phyloP scores from a whole-genome alignment of 2,888 invertebrate species.

The Hetaerina titia region DNA sequence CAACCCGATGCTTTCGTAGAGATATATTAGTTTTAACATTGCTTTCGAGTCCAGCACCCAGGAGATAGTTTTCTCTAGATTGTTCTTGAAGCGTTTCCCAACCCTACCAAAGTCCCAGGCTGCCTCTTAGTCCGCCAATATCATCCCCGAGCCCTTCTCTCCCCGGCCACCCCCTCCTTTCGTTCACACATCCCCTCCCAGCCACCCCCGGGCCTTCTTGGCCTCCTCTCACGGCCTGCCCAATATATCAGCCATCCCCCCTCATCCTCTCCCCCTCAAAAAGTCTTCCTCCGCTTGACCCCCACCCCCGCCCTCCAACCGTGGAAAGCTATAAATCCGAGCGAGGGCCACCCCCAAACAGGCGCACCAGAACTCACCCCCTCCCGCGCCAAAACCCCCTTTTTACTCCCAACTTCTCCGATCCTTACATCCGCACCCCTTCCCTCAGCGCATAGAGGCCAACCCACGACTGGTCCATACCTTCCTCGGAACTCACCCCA shows the following conservation, averaged over 20 bases:
- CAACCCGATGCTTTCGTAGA: not conserved
- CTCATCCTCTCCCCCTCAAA: too few species aligned
- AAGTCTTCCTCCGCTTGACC: not conserved
- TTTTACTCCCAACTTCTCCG: not conserved
- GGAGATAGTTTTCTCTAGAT: not conserved
- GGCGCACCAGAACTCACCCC: not conserved
- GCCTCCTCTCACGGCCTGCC: too few species aligned
- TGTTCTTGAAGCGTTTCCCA: not conserved
- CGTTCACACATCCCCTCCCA: too few species aligned
- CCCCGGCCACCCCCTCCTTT: not conserved
- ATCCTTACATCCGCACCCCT: not conserved
- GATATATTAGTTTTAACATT: not conserved
- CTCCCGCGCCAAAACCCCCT: not conserved
- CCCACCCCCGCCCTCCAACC: not conserved
- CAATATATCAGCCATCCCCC: too few species aligned
- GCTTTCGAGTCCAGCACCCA: not conserved
- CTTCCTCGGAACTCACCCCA: too few species aligned
- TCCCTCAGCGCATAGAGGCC: too few species aligned
- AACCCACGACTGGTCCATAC: too few species aligned
- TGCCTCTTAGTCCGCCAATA: not conserved
- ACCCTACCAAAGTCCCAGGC: not conserved
- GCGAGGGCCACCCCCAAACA: not conserved
- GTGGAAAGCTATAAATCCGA: conserved; percentile 17
- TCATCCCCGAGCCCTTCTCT: not conserved
- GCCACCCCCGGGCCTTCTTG: too few species aligned